Base-by-base conservation (phyloP, 2,888 invertebrate genomes). In the Carpatolechia fugitivella region DNA sequence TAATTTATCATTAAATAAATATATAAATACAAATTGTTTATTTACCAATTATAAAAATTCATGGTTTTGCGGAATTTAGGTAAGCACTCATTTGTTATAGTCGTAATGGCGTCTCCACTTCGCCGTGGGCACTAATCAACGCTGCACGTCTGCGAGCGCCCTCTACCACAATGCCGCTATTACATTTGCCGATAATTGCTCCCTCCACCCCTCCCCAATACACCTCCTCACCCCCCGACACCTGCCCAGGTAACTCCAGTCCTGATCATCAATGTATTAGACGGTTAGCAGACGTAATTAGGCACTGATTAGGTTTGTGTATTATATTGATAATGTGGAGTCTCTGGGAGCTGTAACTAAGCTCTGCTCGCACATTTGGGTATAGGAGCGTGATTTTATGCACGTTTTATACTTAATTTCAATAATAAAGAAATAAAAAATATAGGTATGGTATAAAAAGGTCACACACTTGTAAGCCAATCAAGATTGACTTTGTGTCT, bases 121-220 rank as follows among this genome's bases (percentile, higher is more conserved):
- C 49, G 55, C 56, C 11, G 41, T 75, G 80, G 72, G 68, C 80
- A 82, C 81, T 87, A 89, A 89, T 89, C 88, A 89, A 79, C 84
- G 76, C 83, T 61, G 70, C 67, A 72, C 81, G 82, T 80, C 84
- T 80, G 84, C 11, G 73, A 69, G 77, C 69, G 72, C 75, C 74
- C 76, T 83, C 81, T 80, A 80, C 85, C 83, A 88, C 88, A 89
- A 88, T 87, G 84, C 80, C 72, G 84, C 80, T 87, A 89, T 88
- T 88, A 88, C 87, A 88, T 89, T 89, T 89, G 85, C 85, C 80
- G 80, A 85, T 89, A 88, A 88, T 88, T 86, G 84, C 80, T 41
- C 40, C 40, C 20, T 7, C 13, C 13, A 2, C 40, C 40, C 40
- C 18, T 18, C 16, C 10, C 10, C 10, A 0, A 11, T 18, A 16